Evolutionary conservation across 2,888 invertebrate genomes (phyloP).

Genomic region (Entomobrya multifasciata): DNA sequence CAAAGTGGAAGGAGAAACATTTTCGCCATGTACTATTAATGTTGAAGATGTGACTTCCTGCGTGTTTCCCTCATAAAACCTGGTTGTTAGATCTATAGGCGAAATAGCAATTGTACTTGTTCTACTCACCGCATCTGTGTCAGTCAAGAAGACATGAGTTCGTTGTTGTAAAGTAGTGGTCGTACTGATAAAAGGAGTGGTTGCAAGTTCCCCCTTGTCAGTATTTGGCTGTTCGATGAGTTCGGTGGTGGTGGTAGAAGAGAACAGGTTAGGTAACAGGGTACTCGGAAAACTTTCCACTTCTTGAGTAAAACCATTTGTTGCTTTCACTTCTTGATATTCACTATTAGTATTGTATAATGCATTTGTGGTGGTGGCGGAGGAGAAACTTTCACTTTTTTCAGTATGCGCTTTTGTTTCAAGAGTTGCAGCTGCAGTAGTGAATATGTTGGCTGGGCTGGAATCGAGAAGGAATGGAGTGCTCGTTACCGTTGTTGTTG

Average conservation of each 20-base stretch:
- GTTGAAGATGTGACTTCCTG: background rate
- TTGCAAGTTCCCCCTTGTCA: constrained; percentile 1
- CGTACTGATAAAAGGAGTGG: background rate
- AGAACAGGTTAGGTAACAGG: background rate
- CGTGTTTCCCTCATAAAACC: background rate
- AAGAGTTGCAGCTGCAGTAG: background rate
- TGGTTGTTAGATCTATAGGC: background rate
- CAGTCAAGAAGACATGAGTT: background rate
- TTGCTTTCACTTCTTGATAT: background rate
- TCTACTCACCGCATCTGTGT: background rate
- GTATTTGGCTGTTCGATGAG: constrained; percentile 21
- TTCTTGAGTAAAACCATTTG: constrained; percentile 13
- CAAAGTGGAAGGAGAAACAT: background rate
- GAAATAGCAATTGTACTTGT: background rate
- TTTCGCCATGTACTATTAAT: background rate
- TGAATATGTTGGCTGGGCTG: background rate
- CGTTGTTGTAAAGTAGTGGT: background rate
- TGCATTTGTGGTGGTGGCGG: background rate
- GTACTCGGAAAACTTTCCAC: background rate
- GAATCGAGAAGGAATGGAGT: background rate
- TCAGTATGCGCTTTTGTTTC: background rate
- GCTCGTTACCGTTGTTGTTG: background rate
- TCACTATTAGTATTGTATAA: background rate
- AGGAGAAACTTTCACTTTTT: background rate
- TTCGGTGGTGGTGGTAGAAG: background rate